Base-by-base conservation (phyloP, 2,797 vertebrate species). In the Eulemur coronatus region DNA sequence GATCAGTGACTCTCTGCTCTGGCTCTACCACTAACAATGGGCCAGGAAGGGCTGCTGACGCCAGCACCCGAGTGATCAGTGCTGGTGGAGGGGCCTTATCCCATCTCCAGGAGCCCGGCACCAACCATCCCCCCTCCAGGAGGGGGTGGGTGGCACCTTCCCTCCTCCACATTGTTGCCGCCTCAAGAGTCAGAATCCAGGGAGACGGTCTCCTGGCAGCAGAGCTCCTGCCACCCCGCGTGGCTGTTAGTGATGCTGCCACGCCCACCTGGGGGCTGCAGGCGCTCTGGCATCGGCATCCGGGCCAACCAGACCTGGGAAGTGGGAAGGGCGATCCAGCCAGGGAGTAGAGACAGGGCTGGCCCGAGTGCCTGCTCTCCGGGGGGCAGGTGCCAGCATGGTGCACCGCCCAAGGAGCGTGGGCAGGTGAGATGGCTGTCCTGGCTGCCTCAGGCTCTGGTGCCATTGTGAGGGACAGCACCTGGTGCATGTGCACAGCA, bases 141-240 rank as follows among this genome's bases (percentile, higher is more conserved):
- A 78, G 94, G 26, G 50, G 55, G 93, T 88, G 76, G 97, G 94
- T 0, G 30, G 89, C 69, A 50, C 81, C 73, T 63, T 46, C 33
- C 88, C 24, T 84, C 94, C 73, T 79, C 94, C 75, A n/a, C 24
- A 2, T 10, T 22, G 52, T n/a, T 55, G 52, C 57, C 2, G 17
- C 89, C 84, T 84, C 55, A 0, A 75, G 46, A 95, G 33, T 67
- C 61, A 61, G 95, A 59, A 73, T 97, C 97, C 97, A 94, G 94
- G 97, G 97, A 97, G 97, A 97, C 96, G 0, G 96, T 97, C 91
- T 97, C 96, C 97, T 94, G 97, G 97, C 91, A 97, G 97, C 94
- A 0, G 38, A 69, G 92, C 67, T 76, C 78, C 50, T 2, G 33
- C 72, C 0, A 38, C 55, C 84, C 87, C 1, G 1, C 89, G 61